phyloP scores from a whole-genome alignment of 2,888 invertebrate genomes.

The Netelia melanura region DNA sequence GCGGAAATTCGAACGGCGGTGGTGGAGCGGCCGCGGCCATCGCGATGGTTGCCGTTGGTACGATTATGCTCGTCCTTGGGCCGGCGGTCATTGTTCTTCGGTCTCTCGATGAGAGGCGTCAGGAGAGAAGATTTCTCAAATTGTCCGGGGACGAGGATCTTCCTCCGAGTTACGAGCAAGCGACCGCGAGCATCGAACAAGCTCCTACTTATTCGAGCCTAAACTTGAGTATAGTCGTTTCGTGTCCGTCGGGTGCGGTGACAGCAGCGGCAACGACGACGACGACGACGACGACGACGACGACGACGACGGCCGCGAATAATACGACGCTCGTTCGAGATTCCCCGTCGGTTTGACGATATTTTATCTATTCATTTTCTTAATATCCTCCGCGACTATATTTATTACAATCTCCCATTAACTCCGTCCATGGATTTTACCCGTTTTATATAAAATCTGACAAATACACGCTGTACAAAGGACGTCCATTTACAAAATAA shows the following conservation, averaged over 20 bases:
- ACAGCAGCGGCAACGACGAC: no score
- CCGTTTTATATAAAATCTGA: no score
- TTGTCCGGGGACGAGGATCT: conserved; percentile 74
- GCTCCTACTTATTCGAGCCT: conserved; percentile 79
- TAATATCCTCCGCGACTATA: no score
- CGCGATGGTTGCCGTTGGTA: conserved; percentile 78
- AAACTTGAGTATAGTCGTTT: conserved; percentile 58
- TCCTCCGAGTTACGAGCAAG: conserved; percentile 80
- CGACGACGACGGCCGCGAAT: no score
- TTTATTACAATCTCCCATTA: no score
- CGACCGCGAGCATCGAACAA: conserved; percentile 75
- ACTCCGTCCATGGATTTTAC: no score
- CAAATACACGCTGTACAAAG: no score
- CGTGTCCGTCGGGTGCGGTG: neutral
- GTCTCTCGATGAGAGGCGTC: conserved; percentile 74
- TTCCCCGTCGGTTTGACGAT: no score
- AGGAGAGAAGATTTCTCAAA: conserved; percentile 75
- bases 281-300: no score
- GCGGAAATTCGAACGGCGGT: conserved; percentile 70
- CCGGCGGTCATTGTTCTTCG: conserved; percentile 78
- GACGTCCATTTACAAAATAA: no score
- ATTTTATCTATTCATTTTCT: no score
- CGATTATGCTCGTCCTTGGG: conserved; percentile 78
- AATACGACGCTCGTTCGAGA: no score
- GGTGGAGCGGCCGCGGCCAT: conserved; percentile 77